These are phyloP conservation scores for Rhorus exstirpatorius DNA, from an alignment of 2,888 invertebrate genomes.

Conservation along the genomic window DNA sequence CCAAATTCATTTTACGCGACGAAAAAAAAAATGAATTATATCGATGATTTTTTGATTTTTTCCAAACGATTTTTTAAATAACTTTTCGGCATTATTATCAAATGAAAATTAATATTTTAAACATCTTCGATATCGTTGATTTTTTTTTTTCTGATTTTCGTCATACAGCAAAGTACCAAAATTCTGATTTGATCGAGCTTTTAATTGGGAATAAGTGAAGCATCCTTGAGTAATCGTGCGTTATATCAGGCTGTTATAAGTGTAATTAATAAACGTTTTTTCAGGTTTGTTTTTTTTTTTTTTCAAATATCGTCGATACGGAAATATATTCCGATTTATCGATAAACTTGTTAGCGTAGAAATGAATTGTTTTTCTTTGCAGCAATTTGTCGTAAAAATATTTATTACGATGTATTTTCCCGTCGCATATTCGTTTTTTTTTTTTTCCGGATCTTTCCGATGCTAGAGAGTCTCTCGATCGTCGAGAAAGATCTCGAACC, in stretches of 20 bases:
- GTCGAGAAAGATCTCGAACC: constrained; percentile 37
- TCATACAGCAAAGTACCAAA: no score
- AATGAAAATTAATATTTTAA: no score
- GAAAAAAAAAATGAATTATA: not conserved
- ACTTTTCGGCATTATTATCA: no score
- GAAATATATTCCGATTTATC: not conserved
- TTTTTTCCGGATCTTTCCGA: constrained; percentile 9
- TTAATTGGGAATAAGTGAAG: no score
- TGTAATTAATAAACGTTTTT: constrained; percentile 6
- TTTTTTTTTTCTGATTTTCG: no score
- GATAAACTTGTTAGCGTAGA: constrained; percentile 29
- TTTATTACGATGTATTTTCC: constrained; percentile 23
- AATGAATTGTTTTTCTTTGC: constrained; percentile 45
- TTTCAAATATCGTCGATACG: constrained; percentile 39
- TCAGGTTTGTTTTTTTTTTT: no score
- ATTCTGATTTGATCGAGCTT: no score
- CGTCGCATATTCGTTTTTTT: constrained; percentile 19
- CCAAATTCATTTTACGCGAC: no score
- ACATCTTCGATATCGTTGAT: no score
- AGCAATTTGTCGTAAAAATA: constrained; percentile 7
- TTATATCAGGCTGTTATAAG: not conserved
- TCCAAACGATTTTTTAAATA: no score
- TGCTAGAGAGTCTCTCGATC: constrained; percentile 23
- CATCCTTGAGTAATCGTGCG: no score
- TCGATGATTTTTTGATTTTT: no score